Conservation (phyloP, 2,888 invertebrate genomes). For the Dugesia japonica region DNA sequence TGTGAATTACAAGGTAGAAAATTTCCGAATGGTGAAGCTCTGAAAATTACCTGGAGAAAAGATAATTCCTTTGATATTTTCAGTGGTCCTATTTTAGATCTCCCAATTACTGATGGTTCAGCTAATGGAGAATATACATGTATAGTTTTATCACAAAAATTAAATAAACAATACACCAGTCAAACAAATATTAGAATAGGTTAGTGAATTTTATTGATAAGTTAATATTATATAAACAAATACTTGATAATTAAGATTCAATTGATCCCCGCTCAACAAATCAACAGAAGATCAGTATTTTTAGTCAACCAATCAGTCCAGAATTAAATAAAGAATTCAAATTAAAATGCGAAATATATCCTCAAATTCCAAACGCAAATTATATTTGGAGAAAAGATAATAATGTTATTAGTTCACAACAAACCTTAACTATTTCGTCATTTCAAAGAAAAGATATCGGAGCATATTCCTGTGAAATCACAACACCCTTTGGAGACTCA, state of each 20-base stretch:
- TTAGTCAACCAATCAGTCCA: background rate
- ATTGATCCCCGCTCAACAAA: background rate
- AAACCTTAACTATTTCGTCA: background rate
- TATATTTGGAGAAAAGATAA: conserved; percentile 2
- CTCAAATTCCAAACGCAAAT: background rate
- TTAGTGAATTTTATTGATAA: background rate
- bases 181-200: background rate
- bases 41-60: background rate
- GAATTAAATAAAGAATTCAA: background rate
- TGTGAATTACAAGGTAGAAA: background rate
- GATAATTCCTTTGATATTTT: background rate
- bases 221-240: background rate
- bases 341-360: background rate
- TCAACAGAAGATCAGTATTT: background rate
- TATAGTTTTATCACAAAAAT: background rate
- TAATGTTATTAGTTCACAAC: background rate
- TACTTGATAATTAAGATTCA: too few species aligned
- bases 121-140: background rate
- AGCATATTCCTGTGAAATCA: background rate
- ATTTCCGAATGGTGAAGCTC: background rate
- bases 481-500: background rate
- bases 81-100: background rate
- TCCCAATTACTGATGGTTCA: background rate
- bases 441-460: background rate
- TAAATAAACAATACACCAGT: background rate